Conservation (phyloP, 2,797 vertebrate species). For the Chaenodraco wilsoni region DNA sequence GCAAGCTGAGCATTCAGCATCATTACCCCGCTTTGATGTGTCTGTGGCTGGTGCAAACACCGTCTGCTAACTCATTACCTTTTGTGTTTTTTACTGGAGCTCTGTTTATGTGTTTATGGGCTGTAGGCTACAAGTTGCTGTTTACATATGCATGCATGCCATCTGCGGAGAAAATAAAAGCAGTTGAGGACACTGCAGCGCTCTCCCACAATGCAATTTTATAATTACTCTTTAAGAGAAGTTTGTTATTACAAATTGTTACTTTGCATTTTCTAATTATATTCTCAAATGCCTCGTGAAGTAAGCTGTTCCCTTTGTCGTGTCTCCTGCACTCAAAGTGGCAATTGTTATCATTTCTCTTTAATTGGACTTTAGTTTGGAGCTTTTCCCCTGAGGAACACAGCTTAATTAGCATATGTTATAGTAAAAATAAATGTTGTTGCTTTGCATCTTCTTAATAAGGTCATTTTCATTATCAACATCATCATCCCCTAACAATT, state of each 20-base stretch:
- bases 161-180: constrained; percentile 38
- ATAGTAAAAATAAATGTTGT: constrained; percentile 35
- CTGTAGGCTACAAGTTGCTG: constrained; percentile 47
- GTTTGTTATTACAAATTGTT: constrained; percentile 20
- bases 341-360: constrained; percentile 34
- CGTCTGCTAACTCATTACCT: constrained; percentile 59
- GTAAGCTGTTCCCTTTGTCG: constrained; percentile 3
- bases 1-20: constrained; percentile 45
- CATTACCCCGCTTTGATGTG: constrained; percentile 63
- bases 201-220: constrained; percentile 20
- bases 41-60: constrained; percentile 22
- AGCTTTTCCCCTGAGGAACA: constrained; percentile 12
- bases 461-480: constrained; percentile 39
- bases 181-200: constrained; percentile 1
- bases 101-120: constrained; percentile 55
- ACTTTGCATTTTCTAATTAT: constrained; percentile 12
- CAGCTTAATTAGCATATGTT: constrained; percentile 37
- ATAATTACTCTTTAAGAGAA: constrained; percentile 39
- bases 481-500: constrained; percentile 15
- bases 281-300: constrained; percentile 6
- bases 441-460: constrained; percentile 39
- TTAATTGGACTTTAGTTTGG: constrained; percentile 39
- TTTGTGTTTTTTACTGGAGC: constrained; percentile 52
- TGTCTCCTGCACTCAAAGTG: constrained; percentile 11
- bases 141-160: constrained; percentile 54